Evolutionary conservation across 2,113 vertebrate genomes (phyloP).

Genomic region (Zosterops pallidus): DNA sequence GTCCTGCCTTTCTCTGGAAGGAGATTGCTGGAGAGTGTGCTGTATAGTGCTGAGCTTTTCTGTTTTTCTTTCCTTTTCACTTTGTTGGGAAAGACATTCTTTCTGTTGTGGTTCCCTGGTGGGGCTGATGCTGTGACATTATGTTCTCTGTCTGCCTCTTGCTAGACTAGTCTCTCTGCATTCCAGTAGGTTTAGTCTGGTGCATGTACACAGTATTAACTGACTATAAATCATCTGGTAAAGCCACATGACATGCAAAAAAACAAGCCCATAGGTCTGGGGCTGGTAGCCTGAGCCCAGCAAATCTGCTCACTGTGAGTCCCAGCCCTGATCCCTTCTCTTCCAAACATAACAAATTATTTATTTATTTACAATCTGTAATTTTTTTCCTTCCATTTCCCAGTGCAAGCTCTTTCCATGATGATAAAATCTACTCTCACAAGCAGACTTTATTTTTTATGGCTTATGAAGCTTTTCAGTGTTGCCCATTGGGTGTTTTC

Average conservation of each 20-base stretch:
- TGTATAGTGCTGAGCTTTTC: neutral
- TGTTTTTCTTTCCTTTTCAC: slow-evolving; percentile 28
- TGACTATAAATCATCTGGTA: neutral
- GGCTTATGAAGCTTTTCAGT: neutral
- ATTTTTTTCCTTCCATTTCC: neutral
- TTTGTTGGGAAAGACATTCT: slow-evolving; percentile 26
- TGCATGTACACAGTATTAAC: slow-evolving; percentile 15
- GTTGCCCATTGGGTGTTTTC: neutral
- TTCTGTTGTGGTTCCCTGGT: slow-evolving; percentile 50
- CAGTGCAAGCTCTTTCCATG: neutral
- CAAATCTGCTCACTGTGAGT: neutral
- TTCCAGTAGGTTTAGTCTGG: slow-evolving; percentile 57
- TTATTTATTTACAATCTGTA: neutral
- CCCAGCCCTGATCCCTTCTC: neutral
- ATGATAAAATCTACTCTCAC: neutral
- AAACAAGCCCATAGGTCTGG: neutral
- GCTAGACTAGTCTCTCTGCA: slow-evolving; percentile 51
- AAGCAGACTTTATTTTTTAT: neutral
- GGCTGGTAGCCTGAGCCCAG: neutral
- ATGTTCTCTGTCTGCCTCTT: slow-evolving; percentile 34
- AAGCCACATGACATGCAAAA: slow-evolving; percentile 6
- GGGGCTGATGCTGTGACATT: slow-evolving; percentile 40
- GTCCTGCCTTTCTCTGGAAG: neutral
- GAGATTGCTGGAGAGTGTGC: neutral
- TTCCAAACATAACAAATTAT: neutral